A percentile compares a stretch with the other conserved stretches of the same genome.
These are phyloP conservation scores for Aldrovandia affinis DNA, from an alignment of 2,797 vertebrate genomes.

Conservation along the genomic window DNA sequence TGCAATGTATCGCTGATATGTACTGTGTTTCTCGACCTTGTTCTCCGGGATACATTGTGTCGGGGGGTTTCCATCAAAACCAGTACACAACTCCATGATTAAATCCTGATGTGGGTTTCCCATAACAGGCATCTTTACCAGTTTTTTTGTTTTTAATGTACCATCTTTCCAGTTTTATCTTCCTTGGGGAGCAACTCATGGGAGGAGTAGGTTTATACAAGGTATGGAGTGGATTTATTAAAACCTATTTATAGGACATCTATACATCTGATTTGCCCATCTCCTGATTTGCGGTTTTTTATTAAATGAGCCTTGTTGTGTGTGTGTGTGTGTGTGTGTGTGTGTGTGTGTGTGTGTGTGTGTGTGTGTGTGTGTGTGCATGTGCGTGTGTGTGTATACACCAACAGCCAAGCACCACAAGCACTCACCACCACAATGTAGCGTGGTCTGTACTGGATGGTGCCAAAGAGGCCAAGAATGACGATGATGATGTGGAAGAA, in stretches of 20 bases:
- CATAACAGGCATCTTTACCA: too few relatives aligned
- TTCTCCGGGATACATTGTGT: background rate
- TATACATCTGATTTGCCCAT: background rate
- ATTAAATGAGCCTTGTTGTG: background rate
- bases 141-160: too few relatives aligned
- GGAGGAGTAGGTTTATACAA: background rate
- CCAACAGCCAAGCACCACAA: background rate
- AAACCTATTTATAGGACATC: too few relatives aligned
- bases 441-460: constrained; percentile 84
- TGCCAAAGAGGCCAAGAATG: constrained; percentile 89
- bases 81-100: background rate
- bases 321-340: background rate
- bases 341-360: background rate
- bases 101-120: background rate
- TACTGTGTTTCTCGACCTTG: too few relatives aligned
- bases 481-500: constrained; percentile 88
- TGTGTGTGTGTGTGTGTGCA: background rate
- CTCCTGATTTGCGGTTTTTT: background rate
- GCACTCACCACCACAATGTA: constrained; percentile 86
- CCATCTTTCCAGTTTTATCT: background rate
- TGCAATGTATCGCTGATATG: too few relatives aligned
- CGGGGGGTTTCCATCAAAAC: background rate
- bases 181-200: background rate
- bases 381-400: background rate
- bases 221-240: background rate